Base-by-base conservation (phyloP, 2,113 vertebrate genomes). In the Ciconia stormi region DNA sequence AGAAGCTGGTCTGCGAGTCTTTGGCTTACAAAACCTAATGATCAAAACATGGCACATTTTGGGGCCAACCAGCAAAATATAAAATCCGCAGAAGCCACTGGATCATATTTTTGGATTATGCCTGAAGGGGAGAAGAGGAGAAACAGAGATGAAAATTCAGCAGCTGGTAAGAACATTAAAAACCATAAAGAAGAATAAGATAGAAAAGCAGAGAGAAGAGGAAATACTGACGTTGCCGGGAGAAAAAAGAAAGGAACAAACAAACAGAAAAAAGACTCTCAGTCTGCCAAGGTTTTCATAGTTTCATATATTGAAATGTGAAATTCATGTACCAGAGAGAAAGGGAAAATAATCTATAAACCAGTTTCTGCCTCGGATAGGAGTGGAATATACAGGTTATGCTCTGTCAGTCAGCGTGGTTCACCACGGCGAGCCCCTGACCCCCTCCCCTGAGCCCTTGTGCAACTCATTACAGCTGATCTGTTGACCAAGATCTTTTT, bases 51-150 rank as follows among this genome's bases (percentile, higher is more conserved):
- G n/a, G 16, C 65, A 72, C 23, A 11, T 67, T 74, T 46, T 18
- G 78, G 71, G 53, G 21, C 65, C 52, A n/a, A n/a, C 7, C 81
- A 84, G 66, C 13, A 56, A 82, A 69, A 14, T 14, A 82, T 10
- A 61, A 38, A 67, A 22, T 21, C 23, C 0, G 0, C 56, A 78
- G 42, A 69, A 97, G 80, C 30, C 73, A 59, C 70, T 62, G 77
- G 61, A 62, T 89, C 30, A 0, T 95, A 87, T 91, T 93, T 96
- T 95, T 95, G 95, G 80, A 89, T 91, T 62, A 21, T 76, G 81
- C 80, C 93, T 93, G 52, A 38, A 72, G 91, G 83, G 66, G 10
- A 55, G 69, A 44, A 81, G 70, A 89, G 52, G 44, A 65, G 72
- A 89, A 88, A 23, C 44, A 79, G 90, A 89, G 81, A 71, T 30